These are phyloP conservation scores for Porites australiensis DNA, from an alignment of 64 coral and sea anemone species.

Conservation along the genomic window DNA sequence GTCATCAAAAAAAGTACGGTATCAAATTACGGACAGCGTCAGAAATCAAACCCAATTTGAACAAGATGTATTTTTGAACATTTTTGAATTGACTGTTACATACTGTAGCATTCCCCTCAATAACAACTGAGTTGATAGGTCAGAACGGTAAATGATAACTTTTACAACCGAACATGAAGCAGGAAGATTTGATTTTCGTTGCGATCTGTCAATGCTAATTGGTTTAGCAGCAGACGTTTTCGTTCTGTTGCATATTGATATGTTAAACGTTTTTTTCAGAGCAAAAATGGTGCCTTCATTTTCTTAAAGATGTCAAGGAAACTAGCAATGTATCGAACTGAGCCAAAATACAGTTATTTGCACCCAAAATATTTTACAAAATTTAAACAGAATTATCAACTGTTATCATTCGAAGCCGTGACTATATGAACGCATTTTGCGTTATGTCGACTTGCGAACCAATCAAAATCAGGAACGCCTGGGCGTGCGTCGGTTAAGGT, in stretches of 20 bases:
- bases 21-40: background rate
- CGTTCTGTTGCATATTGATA: background rate
- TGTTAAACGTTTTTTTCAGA: background rate
- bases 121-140: too few species aligned
- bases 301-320: background rate
- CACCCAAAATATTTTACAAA: background rate
- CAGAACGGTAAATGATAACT: background rate
- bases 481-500: slow-evolving; percentile 37
- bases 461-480: slow-evolving; percentile 45
- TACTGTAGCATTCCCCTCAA: background rate
- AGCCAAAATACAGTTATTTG: background rate
- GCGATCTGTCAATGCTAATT: slow-evolving; percentile 19
- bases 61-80: background rate
- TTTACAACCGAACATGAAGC: background rate
- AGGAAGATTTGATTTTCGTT: background rate
- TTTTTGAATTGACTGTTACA: background rate
- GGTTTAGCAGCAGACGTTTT: background rate
- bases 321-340: background rate
- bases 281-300: background rate
- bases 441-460: slow-evolving; percentile 40
- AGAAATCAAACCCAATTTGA: too few species aligned
- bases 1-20: background rate
- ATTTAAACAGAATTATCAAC: background rate
- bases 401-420: slow-evolving; percentile 3
- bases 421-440: slow-evolving; percentile 24